Base-by-base conservation (phyloP, 1,140 invertebrate species). In the Zophobas morio region DNA sequence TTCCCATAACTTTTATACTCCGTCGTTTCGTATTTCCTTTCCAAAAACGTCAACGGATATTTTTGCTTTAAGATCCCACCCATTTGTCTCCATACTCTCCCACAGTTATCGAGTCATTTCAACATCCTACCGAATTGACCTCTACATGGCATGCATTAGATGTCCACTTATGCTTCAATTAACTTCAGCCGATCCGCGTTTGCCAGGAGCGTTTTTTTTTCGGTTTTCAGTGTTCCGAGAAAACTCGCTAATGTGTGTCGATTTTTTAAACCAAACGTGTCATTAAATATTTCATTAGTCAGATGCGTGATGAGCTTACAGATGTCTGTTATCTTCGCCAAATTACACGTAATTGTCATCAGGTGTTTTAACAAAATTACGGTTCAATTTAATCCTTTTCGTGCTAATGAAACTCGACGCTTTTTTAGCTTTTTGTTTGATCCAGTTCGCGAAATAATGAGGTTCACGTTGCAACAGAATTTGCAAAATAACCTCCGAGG, bases 301-400 rank as follows among this genome's bases (percentile, higher is more conserved):
- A 51, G n/a, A 51, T 51, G 2, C 49, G 49, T 51, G n/a, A 51
- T 20, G 49, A 51, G 3, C 20, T 2, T 20, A 51, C 49, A 51
- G 49, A 51, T 51, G 49, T 51, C n/a, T 4, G 49, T 51, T 51
- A 51, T 51, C n/a, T 2, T 20, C n/a, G 49, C 49, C n/a, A 51
- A 51, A 51, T 51, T 51, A 51, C 49, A 20, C 4, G 20, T 51
- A 51, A 51, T 51, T 51, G 49, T 51, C n/a, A 51, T 6, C 49
- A 51, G 49, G 49, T 51, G 49, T 5, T 20, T 4, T 20, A 51
- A 51, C 49, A 2, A 51, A 51, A 51, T 51, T 51, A 51, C 49
- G 6, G 42, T 4, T 46, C 3, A 3, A 46, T 46, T 51, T 51
- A 51, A 6, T 51, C 4, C 49, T 5, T 6, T 20, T 4, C n/a